A percentile compares a stretch with the other conserved stretches of the same genome.
phyloP scores from a whole-genome alignment of 2,888 invertebrate species.

The Odontocolon sp. region DNA sequence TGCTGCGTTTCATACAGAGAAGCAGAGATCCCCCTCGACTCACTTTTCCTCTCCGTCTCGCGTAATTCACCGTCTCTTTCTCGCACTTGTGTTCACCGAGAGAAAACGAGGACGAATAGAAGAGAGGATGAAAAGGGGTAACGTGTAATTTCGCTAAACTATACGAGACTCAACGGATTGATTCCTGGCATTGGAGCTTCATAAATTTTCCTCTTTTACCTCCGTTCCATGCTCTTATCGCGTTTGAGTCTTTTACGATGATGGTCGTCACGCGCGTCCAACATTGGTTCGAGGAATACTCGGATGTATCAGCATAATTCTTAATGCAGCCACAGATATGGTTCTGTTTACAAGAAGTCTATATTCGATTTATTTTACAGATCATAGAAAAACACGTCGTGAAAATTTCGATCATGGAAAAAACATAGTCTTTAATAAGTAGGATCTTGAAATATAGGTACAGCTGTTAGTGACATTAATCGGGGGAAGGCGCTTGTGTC shows the following conservation, averaged over 20 bases:
- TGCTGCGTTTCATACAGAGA: neutral
- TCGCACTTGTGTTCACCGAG: conserved; percentile 44
- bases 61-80: conserved; percentile 5
- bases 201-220: conserved; percentile 68
- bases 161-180: conserved; percentile 71
- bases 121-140: conserved; percentile 55
- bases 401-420: too few species aligned
- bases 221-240: conserved; percentile 43
- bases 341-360: too few species aligned
- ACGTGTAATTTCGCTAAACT: conserved; percentile 76
- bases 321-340: too few species aligned
- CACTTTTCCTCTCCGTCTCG: conserved; percentile 17
- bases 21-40: neutral
- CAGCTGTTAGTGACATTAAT: too few species aligned
- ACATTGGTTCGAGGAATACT: too few species aligned
- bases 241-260: conserved; percentile 49
- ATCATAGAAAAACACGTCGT: too few species aligned
- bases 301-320: neutral
- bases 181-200: conserved; percentile 76
- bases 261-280: conserved; percentile 35
- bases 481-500: too few species aligned
- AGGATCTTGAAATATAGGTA: too few species aligned
- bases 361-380: too few species aligned
- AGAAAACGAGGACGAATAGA: conserved; percentile 9
- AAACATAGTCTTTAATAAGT: too few species aligned